Percentiles rank a stretch among this genome's conserved stretches.
phyloP scores from a whole-genome alignment of 2,113 vertebrate species.

The Vireo altiloquus region DNA sequence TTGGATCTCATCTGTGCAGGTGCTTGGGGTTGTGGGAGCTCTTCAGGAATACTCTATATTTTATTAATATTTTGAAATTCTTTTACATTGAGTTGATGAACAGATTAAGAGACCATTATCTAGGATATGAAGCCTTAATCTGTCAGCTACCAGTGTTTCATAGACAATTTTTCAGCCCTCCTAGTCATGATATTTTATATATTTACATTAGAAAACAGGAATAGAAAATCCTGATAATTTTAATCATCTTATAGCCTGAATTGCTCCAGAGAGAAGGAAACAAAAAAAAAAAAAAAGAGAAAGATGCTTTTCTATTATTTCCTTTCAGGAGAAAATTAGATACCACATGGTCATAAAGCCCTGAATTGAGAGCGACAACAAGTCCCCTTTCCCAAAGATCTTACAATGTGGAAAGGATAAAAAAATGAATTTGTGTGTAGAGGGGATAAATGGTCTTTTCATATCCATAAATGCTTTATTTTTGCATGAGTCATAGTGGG shows the following conservation, averaged over 20 bases:
- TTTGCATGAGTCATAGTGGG: conserved; percentile 30
- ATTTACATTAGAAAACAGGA: not conserved
- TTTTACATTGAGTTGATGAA: not conserved
- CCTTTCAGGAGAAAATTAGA: conserved; percentile 23
- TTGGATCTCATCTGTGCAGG: not conserved
- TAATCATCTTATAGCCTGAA: not conserved
- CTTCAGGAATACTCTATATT: not conserved
- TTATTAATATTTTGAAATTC: not conserved
- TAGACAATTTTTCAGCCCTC: not conserved
- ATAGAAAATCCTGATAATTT: conserved; percentile 4
- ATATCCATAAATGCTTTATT: conserved; percentile 48
- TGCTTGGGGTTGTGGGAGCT: not conserved
- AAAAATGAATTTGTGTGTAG: not conserved
- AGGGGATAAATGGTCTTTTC: conserved; percentile 39
- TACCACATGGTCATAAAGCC: not conserved
- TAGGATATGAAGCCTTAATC: not conserved
- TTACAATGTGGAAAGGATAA: not conserved
- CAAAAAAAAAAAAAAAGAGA: not conserved
- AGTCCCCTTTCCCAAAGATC: conserved; percentile 43
- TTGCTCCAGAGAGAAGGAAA: not conserved
- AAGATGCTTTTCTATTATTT: not conserved
- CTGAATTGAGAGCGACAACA: not conserved
- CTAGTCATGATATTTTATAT: not conserved
- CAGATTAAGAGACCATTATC: not conserved
- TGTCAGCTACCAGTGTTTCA: not conserved